Percentiles rank a stretch among this genome's conserved stretches.
phyloP scores from a whole-genome alignment of 2,113 vertebrate species.

The Xiphias gladius region DNA sequence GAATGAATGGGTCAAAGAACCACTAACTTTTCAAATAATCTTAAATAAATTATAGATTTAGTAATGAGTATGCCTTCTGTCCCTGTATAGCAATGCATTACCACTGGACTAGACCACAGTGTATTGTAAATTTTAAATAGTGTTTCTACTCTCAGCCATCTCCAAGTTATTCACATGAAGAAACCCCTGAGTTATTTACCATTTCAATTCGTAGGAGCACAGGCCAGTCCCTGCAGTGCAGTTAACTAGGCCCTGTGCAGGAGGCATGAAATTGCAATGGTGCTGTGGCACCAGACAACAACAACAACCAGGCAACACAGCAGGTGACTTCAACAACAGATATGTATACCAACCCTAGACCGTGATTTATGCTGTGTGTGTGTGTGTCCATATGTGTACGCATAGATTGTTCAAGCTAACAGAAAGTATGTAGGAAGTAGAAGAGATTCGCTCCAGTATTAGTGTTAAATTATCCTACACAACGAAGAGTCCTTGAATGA shows the following conservation, averaged over 20 bases:
- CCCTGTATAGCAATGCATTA: slow-evolving; percentile 24
- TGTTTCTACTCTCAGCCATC: slow-evolving; percentile 19
- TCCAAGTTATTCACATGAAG: slow-evolving; percentile 19
- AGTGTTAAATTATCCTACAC: slow-evolving; percentile 13
- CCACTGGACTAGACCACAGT: slow-evolving; percentile 18
- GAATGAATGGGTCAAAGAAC: neutral
- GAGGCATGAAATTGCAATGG: slow-evolving; percentile 55
- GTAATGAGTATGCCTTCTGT: slow-evolving; percentile 14
- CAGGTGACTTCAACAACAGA: slow-evolving; percentile 43
- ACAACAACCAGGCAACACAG: slow-evolving; percentile 36
- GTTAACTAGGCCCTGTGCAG: slow-evolving; percentile 31
- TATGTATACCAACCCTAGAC: slow-evolving; percentile 13
- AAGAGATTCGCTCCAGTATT: slow-evolving; percentile 4
- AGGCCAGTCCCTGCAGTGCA: slow-evolving; percentile 43
- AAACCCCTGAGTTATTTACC: slow-evolving; percentile 44
- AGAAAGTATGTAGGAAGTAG: neutral
- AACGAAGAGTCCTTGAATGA: slow-evolving; percentile 23
- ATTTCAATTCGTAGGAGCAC: slow-evolving; percentile 23
- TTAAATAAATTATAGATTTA: slow-evolving; percentile 45
- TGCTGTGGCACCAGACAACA: slow-evolving; percentile 31
- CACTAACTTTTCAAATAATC: slow-evolving; percentile 13
- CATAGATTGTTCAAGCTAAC: slow-evolving; percentile 6
- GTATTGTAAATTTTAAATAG: slow-evolving; percentile 40
- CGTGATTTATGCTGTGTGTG: slow-evolving; percentile 25
- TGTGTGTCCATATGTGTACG: neutral